Percentiles rank a stretch among this genome's conserved stretches.
phyloP scores from a whole-genome alignment of 1,140 invertebrate genomes.

The Lysiphlebus fabarum region DNA sequence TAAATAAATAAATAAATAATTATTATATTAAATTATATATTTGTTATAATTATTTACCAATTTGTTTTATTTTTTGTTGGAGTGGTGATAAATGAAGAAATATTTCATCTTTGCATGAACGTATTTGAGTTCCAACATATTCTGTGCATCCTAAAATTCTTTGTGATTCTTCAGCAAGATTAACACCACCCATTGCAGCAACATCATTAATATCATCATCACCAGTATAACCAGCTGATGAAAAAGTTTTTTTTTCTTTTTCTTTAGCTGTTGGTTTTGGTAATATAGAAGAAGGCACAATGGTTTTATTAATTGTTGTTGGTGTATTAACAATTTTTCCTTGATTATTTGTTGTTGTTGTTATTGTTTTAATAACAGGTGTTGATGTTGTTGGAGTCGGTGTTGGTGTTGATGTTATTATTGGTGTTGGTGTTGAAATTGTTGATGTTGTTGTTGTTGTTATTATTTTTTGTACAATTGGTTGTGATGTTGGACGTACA shows the following conservation, averaged over 20 bases:
- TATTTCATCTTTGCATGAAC: conserved; percentile 93
- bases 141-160: conserved; percentile 93
- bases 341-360: conserved; percentile 36
- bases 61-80: conserved; percentile 74
- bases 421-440: conserved; percentile 35
- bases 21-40: neutral
- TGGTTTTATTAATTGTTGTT: conserved; percentile 49
- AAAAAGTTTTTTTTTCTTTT: conserved; percentile 65
- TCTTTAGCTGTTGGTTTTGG: conserved; percentile 58
- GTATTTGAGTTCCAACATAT: conserved; percentile 91
- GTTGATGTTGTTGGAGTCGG: conserved; percentile 27
- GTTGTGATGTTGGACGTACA: conserved; percentile 38
- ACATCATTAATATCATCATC: conserved; percentile 98
- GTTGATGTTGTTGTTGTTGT: conserved; percentile 33
- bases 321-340: conserved; percentile 46
- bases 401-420: conserved; percentile 39
- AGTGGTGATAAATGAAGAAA: conserved; percentile 78
- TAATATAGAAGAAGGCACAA: conserved; percentile 51
- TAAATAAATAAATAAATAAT: neutral
- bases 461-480: conserved; percentile 41
- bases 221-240: conserved; percentile 59
- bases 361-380: conserved; percentile 41
- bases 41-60: conserved; percentile 54
- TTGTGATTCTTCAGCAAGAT: conserved; percentile 93
- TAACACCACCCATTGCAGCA: conserved; percentile 98